A percentile compares a stretch with the other conserved stretches of the same genome.
These are phyloP conservation scores for Aleiodes sp. DNA, from an alignment of 1,140 invertebrate genomes.

Conservation along the genomic window DNA sequence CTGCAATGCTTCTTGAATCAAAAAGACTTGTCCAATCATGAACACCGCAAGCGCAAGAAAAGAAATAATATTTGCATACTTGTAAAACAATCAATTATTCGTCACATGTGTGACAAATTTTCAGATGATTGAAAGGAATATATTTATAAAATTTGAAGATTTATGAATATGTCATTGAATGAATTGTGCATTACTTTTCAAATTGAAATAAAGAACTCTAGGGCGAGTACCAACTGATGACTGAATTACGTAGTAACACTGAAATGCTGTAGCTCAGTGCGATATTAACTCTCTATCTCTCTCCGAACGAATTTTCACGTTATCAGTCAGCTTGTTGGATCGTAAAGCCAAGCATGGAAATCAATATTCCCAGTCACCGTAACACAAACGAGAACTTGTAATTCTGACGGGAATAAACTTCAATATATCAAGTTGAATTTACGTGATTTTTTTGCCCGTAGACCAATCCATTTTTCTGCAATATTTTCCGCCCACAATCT, in stretches of 20 bases:
- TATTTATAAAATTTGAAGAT: too few relatives aligned
- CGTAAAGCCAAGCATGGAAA: neutral
- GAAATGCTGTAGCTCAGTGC: neutral
- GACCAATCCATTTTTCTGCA: neutral
- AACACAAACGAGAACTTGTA: neutral
- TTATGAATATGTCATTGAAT: too few relatives aligned
- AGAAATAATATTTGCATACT: too few relatives aligned
- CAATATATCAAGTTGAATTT: neutral
- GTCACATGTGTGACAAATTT: too few relatives aligned
- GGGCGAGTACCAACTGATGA: neutral
- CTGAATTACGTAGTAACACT: neutral
- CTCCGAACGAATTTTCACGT: neutral
- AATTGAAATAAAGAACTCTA: too few relatives aligned
- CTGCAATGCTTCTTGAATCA: too few relatives aligned
- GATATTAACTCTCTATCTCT: neutral
- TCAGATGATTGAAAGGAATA: too few relatives aligned
- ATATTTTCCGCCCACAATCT: neutral
- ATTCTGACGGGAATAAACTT: neutral
- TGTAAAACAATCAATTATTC: too few relatives aligned
- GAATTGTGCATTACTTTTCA: too few relatives aligned
- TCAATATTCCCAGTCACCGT: neutral
- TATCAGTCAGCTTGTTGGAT: constrained; percentile 16
- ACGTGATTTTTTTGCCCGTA: neutral
- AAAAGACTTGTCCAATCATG: too few relatives aligned
- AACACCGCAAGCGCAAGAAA: too few relatives aligned